Evolutionary conservation across 2,888 invertebrate species (phyloP).

Genomic region (Eremobia ochroleuca): DNA sequence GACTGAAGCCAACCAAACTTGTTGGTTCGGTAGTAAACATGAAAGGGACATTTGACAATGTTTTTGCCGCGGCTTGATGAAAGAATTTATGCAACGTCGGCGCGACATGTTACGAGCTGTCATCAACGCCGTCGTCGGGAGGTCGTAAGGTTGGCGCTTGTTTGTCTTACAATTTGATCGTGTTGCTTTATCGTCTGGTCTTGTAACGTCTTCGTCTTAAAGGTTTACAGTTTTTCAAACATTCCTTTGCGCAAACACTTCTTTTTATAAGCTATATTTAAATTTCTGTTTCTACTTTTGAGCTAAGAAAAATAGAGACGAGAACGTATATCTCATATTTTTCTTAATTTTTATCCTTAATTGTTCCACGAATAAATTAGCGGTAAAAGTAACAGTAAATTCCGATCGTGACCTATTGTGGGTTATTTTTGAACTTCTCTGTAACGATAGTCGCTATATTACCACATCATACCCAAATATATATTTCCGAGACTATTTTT

Average conservation of each 20-base stretch:
- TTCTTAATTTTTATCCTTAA: no score
- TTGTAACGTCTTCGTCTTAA: constrained; percentile 17
- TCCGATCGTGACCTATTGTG: neutral
- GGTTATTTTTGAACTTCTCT: neutral
- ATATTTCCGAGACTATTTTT: neutral
- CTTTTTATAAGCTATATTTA: neutral
- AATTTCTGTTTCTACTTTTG: neutral
- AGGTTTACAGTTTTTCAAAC: constrained; percentile 1
- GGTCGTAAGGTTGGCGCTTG: constrained; percentile 20
- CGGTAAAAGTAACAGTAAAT: neutral
- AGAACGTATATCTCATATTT: neutral
- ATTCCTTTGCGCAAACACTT: neutral
- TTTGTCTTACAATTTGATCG: constrained; percentile 17
- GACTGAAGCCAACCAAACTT: constrained; percentile 62
- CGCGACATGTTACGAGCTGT: constrained; percentile 57
- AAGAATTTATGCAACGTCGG: constrained; percentile 60
- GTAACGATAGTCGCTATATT: neutral
- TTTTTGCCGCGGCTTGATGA: constrained; percentile 60
- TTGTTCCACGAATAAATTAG: neutral
- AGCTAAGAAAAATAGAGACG: neutral
- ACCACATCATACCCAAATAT: neutral
- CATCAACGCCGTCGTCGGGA: constrained; percentile 42
- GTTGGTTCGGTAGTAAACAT: constrained; percentile 61
- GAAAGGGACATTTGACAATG: constrained; percentile 60
- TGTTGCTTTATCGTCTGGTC: constrained; percentile 38